Base-by-base conservation (phyloP, 2,113 vertebrate genomes). In the Seriola rivoliana region DNA sequence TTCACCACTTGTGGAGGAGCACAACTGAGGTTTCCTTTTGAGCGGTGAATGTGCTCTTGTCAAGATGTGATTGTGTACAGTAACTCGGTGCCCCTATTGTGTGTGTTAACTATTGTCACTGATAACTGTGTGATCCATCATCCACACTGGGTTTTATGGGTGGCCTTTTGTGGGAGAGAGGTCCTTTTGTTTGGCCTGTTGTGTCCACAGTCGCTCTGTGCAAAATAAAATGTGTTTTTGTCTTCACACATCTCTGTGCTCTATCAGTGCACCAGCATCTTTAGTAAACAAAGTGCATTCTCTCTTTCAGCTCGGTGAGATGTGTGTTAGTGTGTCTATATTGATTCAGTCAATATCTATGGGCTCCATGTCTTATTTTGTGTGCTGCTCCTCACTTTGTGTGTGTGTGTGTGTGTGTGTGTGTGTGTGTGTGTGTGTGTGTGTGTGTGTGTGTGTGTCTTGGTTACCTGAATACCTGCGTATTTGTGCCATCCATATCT, bases 261-360 rank as follows among this genome's bases (percentile, higher is more conserved):
- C 44, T 71, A 92, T 93, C 90, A 85, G 72, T 36, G 36, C 75
- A 73, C 50, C 50, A 3, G 55, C 50, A 40, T 90, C 88, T 89
- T 91, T 84, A 71, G 75, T 84, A 92, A 93, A 93, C 83, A 91
- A 90, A 87, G 83, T 90, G 81, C 70, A 82, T 82, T 86, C 81
- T 85, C 67, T 91, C 82, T 78, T 85, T 83, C 46, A 67, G 78
- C 85, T 85, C 1, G 1, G 21, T 68, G 84, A 87, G 87, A 82
- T 87, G 85, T 92, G 91, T 89, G 80, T 91, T 90, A 85, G 91
- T 85, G 80, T 91, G 91, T 88, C 85, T 85, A n/a, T 91, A 92
- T 92, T 85, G 91, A 93, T 94, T 92, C 77, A 89, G 90, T 90
- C 88, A 85, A 88, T 89, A 89, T 94, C 89, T 92, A 89, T 86